These are phyloP conservation scores for Enteromius argenteus DNA, from an alignment of 2,797 vertebrate species.

Conservation along the genomic window DNA sequence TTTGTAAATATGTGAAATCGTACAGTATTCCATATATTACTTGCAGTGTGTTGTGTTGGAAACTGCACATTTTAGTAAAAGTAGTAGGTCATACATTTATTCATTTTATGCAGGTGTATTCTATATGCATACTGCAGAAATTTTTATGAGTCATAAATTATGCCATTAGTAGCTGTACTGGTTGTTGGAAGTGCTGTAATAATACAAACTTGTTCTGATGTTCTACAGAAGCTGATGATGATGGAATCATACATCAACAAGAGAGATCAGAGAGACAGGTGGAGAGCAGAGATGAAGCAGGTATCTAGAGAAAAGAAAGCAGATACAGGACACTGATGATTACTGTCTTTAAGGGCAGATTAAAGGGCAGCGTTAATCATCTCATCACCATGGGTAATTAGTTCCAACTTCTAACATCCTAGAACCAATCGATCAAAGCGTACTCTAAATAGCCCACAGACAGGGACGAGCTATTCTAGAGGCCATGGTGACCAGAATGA, in stretches of 20 bases:
- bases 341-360: constrained; percentile 49
- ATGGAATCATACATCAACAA: neutral
- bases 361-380: constrained; percentile 57
- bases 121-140: constrained; percentile 1
- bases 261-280: constrained; percentile 20
- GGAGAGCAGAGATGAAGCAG: constrained; percentile 6
- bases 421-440: constrained; percentile 55
- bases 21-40: neutral
- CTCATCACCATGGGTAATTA: constrained; percentile 57
- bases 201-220: constrained; percentile 27
- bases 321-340: constrained; percentile 37
- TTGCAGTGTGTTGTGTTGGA: neutral
- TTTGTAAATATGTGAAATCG: neutral
- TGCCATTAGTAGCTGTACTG: constrained; percentile 10
- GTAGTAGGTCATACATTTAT: neutral
- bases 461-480: constrained; percentile 36
- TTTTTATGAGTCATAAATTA: neutral
- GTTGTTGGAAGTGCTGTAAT: constrained; percentile 27
- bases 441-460: constrained; percentile 44
- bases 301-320: constrained; percentile 28
- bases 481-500: constrained; percentile 23
- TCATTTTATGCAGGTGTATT: neutral
- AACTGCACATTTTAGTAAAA: constrained; percentile 5
- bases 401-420: constrained; percentile 47
- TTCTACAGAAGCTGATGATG: constrained; percentile 16